Conservation (phyloP, 2,113 vertebrate genomes). For the Xenopus laevis region DNA sequence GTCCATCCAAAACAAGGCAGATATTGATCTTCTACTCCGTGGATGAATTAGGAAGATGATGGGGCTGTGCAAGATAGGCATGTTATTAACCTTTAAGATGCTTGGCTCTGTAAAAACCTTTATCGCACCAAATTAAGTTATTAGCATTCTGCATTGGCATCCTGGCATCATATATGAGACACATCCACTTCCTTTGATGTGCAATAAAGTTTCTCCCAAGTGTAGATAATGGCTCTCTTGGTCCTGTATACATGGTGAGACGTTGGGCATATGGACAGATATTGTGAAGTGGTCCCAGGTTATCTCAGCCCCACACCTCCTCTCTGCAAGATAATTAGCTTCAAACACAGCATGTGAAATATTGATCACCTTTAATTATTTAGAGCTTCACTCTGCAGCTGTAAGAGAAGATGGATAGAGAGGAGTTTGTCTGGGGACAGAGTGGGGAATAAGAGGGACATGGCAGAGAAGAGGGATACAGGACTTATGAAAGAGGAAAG, state of each 20-base stretch:
- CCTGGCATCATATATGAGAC: no score
- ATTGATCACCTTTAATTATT: conserved; percentile 41
- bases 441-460: neutral
- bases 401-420: conserved; percentile 7
- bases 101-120: no score
- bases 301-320: neutral
- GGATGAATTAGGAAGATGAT: no score
- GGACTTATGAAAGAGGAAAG: neutral
- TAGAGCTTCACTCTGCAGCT: conserved; percentile 9
- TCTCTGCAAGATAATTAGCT: conserved; percentile 35
- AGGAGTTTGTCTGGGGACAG: neutral
- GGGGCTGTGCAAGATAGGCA: no score
- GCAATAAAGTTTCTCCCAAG: neutral
- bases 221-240: neutral
- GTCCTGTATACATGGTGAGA: neutral
- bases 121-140: no score
- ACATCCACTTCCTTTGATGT: no score
- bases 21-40: no score
- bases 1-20: no score
- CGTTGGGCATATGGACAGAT: neutral
- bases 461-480: neutral
- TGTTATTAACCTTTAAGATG: no score
- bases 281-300: neutral
- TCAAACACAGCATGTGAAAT: conserved; percentile 26
- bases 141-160: no score